phyloP scores from a whole-genome alignment of 2,888 invertebrate genomes.

The Pemphredon lugubris region DNA sequence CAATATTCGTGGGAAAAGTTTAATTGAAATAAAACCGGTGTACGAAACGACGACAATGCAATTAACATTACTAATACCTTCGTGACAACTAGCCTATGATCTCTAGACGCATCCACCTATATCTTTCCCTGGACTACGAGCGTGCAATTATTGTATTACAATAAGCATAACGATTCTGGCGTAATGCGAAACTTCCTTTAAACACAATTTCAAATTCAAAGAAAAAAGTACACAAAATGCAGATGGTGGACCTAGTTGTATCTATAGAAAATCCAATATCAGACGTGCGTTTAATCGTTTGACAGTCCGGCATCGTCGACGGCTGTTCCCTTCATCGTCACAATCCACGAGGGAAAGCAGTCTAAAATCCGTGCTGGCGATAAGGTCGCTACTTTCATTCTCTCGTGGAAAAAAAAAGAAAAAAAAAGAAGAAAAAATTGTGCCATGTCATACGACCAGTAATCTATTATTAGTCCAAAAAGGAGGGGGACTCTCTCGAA shows the following conservation, averaged over 20 bases:
- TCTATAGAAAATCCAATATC: too few relatives aligned
- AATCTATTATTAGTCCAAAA: constrained; percentile 14
- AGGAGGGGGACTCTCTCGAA: neutral
- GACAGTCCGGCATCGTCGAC: neutral
- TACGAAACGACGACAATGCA: neutral
- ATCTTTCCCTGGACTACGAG: neutral
- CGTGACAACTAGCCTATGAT: too few relatives aligned
- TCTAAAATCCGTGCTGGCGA: constrained; percentile 7
- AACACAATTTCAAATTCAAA: too few relatives aligned
- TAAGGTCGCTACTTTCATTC: constrained; percentile 16
- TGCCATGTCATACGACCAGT: constrained; percentile 19
- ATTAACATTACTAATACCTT: neutral
- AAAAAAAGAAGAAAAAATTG: constrained; percentile 13
- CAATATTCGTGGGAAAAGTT: constrained; percentile 30
- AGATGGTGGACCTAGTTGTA: too few relatives aligned
- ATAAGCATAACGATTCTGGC: too few relatives aligned
- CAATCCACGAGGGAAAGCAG: neutral
- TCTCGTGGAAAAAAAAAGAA: too few relatives aligned
- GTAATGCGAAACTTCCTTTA: too few relatives aligned
- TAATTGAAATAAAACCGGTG: constrained; percentile 11
- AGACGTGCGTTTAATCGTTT: too few relatives aligned
- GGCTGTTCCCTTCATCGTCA: neutral
- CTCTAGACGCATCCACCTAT: too few relatives aligned
- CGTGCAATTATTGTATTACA: too few relatives aligned
- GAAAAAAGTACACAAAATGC: too few relatives aligned